These are phyloP conservation scores for Noctua pronuba DNA, from an alignment of 2,888 invertebrate genomes.

Conservation along the genomic window DNA sequence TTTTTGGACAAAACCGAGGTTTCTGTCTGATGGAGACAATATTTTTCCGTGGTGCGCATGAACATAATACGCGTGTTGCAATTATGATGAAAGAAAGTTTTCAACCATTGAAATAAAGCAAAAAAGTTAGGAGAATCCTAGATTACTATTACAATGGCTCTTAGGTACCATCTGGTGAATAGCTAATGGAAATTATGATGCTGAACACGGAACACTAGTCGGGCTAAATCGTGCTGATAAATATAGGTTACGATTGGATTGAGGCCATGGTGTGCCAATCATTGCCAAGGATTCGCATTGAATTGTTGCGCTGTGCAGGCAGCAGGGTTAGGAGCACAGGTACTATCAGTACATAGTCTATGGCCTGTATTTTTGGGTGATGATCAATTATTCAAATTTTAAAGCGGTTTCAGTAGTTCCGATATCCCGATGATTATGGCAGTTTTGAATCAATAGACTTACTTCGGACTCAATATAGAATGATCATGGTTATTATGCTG, in stretches of 20 bases:
- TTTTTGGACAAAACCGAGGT: neutral
- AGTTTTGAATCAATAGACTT: neutral
- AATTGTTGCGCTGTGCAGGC: neutral
- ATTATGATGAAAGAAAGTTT: neutral
- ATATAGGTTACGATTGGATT: neutral
- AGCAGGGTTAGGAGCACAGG: neutral
- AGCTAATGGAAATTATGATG: slow-evolving; percentile 1
- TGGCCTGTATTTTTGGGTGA: neutral
- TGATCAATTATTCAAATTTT: neutral
- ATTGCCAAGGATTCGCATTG: neutral
- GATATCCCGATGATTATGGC: neutral
- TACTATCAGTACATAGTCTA: neutral
- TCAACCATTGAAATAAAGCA: neutral
- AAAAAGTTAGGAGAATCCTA: neutral
- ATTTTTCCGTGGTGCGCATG: neutral
- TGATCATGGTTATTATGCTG: too few relatives aligned
- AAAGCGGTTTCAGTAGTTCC: neutral
- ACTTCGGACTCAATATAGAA: too few relatives aligned
- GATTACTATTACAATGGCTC: neutral
- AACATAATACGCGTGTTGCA: neutral
- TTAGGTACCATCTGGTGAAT: neutral
- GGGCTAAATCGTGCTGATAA: slow-evolving; percentile 1
- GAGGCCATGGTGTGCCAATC: slow-evolving; percentile 2
- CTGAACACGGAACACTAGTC: neutral
- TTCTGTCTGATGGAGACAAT: fast-evolving